Evolutionary conservation across 2,797 vertebrate genomes (phyloP), one percentile per base, ranked within the genome.

Genomic region (Diplodus puntazzo): DNA sequence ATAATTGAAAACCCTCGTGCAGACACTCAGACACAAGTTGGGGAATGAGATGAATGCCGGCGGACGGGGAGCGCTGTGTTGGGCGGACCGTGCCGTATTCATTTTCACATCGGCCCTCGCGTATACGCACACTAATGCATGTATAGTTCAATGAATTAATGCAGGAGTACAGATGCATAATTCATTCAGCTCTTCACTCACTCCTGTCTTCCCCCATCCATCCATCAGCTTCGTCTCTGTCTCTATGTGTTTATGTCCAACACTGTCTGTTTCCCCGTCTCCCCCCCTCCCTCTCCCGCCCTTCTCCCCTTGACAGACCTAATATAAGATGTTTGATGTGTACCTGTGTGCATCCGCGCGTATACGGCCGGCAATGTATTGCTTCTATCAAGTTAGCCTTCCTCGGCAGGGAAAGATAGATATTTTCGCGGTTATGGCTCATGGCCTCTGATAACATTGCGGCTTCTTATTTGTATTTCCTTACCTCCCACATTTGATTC

Each of bases 281-380:
- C 48, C 48, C 23, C 25, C 42, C 23, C 45, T 11, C 57, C 16
- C 52, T 53, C 30, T 46, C 21, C 3, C 69, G 25, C 73, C 11
- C 43, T 73, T 7, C 81, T 74, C 59, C 48, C 65, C 69, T 67
- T 91, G 89, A 90, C 91, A 94, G 89, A 68, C 79, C 83, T 92
- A 92, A 93, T 91, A 87, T 82, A 83, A 89, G 85, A 88, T 92
- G 87, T 87, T 92, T 88, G 90, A 90, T 93, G 93, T 73, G 84
- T 84, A 92, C 88, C 90, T 92, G 78, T 91, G 90, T 89, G 90
- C 87, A 85, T 83, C 80, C 48, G 86, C 50, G 58, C 68, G 76
- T 87, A 79, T 87, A 75, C 27, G 84, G 75, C 83, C 85, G 45
- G 70, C 79, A 39, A 88, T 82, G 90, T 85, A 85, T 89, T 77